These are phyloP conservation scores for Papilio dardanus DNA, from an alignment of 1,140 invertebrate species.

Conservation along the genomic window DNA sequence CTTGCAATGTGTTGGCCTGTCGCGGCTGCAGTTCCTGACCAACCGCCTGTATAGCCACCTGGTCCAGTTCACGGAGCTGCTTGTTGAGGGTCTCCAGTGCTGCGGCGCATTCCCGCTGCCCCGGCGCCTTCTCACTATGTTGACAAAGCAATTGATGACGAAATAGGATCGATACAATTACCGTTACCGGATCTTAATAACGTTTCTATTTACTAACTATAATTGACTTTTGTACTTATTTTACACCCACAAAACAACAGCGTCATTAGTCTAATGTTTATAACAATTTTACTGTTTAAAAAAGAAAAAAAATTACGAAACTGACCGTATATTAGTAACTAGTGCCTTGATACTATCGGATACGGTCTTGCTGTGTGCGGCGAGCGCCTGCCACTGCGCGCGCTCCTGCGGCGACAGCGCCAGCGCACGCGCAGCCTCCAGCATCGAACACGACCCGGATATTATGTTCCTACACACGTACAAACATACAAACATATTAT, in stretches of 20 bases:
- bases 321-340: conserved; percentile 92
- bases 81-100: conserved; percentile 91
- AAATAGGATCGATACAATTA: too few species aligned
- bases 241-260: too few species aligned
- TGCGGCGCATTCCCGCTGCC: conserved; percentile 95
- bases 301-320: neutral
- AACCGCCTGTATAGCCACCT: conserved; percentile 92
- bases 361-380: conserved; percentile 96
- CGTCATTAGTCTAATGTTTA: too few species aligned
- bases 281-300: too few species aligned
- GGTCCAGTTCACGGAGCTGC: conserved; percentile 92
- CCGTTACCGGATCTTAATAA: too few species aligned
- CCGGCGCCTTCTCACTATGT: conserved; percentile 94
- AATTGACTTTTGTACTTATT: too few species aligned
- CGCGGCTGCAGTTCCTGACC: conserved; percentile 90
- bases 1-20: conserved; percentile 90
- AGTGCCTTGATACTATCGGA: conserved; percentile 98
- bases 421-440: conserved; percentile 94
- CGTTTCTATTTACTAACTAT: too few species aligned
- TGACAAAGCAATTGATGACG: conserved; percentile 37
- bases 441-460: conserved; percentile 94
- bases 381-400: conserved; percentile 95
- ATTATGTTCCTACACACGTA: conserved; percentile 77
- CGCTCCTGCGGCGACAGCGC: conserved; percentile 95
- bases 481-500: neutral